phyloP scores from a whole-genome alignment of 2,888 invertebrate genomes.

The Pseudococcus jackbeardsleyi region DNA sequence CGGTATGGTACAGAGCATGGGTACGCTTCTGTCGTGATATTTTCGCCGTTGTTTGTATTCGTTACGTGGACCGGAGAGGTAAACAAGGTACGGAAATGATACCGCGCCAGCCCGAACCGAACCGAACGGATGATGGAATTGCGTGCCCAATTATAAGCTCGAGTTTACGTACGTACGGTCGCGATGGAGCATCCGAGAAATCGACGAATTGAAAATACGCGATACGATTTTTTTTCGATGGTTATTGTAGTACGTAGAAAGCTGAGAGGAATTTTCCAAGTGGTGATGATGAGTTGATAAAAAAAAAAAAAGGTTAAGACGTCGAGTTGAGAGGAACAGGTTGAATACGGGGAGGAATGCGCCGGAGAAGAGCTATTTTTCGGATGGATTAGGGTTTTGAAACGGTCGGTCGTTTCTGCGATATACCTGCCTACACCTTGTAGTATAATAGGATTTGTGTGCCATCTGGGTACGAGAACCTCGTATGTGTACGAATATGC shows the following conservation, averaged over 20 bases:
- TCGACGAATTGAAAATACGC: not conserved
- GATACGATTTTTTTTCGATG: not conserved
- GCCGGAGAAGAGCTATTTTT: not conserved
- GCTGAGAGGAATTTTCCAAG: not conserved
- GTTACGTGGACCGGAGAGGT: not conserved
- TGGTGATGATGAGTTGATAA: not conserved
- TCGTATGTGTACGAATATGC: not conserved
- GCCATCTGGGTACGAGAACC: not conserved
- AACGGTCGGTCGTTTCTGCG: not conserved
- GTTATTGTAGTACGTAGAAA: too few species aligned
- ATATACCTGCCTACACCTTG: conserved; percentile 28
- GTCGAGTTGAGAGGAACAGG: not conserved
- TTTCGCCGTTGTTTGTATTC: conserved; percentile 20
- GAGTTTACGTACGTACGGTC: not conserved
- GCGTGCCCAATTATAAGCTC: conserved; percentile 18
- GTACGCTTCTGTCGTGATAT: conserved; percentile 43
- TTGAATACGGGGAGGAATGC: not conserved
- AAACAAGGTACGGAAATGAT: conserved; percentile 4
- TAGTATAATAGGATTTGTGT: not conserved
- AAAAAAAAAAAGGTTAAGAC: not conserved
- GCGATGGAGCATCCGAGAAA: not conserved
- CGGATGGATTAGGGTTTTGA: not conserved
- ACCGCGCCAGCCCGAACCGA: not conserved
- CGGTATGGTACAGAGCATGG: not conserved
- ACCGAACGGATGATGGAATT: conserved; percentile 32